Percentiles rank a stretch among this genome's conserved stretches.
phyloP scores from a whole-genome alignment of 2,113 vertebrate genomes.

The Oncorhynchus keta region DNA sequence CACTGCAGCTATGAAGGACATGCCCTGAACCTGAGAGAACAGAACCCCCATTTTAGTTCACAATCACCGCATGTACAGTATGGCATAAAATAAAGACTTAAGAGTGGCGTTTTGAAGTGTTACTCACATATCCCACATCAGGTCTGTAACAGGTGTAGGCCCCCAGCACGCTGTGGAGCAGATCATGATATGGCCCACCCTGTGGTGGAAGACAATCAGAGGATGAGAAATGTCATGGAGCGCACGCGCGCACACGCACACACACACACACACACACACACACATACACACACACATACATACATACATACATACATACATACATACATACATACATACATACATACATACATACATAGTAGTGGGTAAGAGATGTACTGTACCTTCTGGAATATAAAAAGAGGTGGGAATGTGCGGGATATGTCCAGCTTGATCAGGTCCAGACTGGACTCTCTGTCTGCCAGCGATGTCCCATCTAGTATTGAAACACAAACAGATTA shows the following conservation, averaged over 20 bases:
- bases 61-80: no score
- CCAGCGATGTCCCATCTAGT: slow-evolving; percentile 77
- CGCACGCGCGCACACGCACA: accelerated
- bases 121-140: slow-evolving; percentile 91
- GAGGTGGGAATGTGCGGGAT: slow-evolving; percentile 88
- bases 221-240: background rate
- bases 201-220: slow-evolving; percentile 36
- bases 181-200: slow-evolving; percentile 90
- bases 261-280: no score
- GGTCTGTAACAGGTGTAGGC: slow-evolving; percentile 91
- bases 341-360: background rate
- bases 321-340: background rate
- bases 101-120: no score
- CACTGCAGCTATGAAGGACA: slow-evolving; percentile 91
- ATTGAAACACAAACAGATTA: background rate
- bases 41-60: background rate
- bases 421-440: slow-evolving; percentile 91
- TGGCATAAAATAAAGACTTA: no score
- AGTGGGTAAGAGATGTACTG: background rate
- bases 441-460: slow-evolving; percentile 87
- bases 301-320: no score
- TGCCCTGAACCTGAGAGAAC: slow-evolving; percentile 82
- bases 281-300: no score
- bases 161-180: slow-evolving; percentile 86
- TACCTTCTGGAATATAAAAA: slow-evolving; percentile 93